Percentiles rank a stretch among this genome's conserved stretches.
phyloP scores from a whole-genome alignment of 2,797 vertebrate species.

The Pachyuromys duprasi region DNA sequence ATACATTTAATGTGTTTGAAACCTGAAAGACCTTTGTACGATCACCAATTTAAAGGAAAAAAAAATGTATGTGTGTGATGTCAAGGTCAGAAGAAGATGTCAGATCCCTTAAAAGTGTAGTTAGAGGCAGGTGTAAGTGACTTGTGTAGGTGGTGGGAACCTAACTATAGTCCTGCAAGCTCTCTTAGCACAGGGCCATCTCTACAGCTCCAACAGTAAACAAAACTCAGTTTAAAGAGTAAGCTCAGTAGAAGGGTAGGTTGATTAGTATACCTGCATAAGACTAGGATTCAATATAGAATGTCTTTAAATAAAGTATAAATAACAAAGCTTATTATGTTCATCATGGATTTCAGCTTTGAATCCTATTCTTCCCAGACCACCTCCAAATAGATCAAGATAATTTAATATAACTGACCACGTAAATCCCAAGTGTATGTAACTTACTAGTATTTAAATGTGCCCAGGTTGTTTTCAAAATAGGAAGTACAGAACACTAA shows the following conservation, averaged over 20 bases:
- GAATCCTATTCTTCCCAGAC: background rate
- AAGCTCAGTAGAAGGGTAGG: conserved; percentile 13
- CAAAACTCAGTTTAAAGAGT: conserved; percentile 55
- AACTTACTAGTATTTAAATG: conserved; percentile 35
- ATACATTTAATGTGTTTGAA: background rate
- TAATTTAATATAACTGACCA: conserved; percentile 48
- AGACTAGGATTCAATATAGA: conserved; percentile 47
- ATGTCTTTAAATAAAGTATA: conserved; percentile 22
- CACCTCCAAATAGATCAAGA: background rate
- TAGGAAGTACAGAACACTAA: conserved; percentile 33
- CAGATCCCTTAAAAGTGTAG: background rate
- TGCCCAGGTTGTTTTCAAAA: conserved; percentile 15
- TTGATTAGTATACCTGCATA: conserved; percentile 9
- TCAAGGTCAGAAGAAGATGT: background rate
- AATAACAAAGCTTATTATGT: conserved; percentile 38
- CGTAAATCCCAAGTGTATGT: conserved; percentile 33
- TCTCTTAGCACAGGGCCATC: background rate
- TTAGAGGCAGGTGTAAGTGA: background rate
- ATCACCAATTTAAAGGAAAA: background rate
- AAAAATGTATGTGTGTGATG: background rate
- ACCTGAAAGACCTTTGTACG: conserved; percentile 34
- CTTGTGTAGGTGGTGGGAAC: background rate
- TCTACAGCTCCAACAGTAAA: background rate
- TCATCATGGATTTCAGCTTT: conserved; percentile 36
- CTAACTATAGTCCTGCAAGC: background rate